These are phyloP conservation scores for Sterna hirundo DNA, from an alignment of 2,113 vertebrate genomes.

Conservation along the genomic window DNA sequence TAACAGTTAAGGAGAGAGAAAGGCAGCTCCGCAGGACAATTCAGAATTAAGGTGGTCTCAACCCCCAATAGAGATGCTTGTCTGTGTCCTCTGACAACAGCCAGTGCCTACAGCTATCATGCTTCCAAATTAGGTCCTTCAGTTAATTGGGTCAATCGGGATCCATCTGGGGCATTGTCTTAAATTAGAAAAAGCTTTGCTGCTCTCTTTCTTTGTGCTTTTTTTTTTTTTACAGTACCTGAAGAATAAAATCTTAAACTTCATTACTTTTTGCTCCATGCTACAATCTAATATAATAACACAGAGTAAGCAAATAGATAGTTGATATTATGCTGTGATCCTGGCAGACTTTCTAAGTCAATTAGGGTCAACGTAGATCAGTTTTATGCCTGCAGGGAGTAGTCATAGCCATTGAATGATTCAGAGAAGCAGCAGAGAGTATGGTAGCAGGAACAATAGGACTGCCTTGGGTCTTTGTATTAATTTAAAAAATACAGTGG, in stretches of 20 bases:
- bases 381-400: neutral
- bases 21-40: neutral
- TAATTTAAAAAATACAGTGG: neutral
- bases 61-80: neutral
- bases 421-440: neutral
- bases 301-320: neutral
- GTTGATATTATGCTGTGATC: neutral
- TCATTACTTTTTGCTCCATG: neutral
- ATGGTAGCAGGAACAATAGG: neutral
- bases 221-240: neutral
- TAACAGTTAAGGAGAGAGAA: neutral
- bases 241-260: neutral
- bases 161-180: neutral
- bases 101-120: neutral
- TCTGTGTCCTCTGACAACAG: neutral
- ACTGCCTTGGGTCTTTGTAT: neutral
- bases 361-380: slow-evolving; percentile 7
- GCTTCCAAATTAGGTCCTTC: neutral
- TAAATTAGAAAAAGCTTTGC: slow-evolving; percentile 2
- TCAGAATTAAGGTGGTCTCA: neutral
- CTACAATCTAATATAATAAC: neutral
- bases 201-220: neutral
- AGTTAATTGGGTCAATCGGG: slow-evolving; percentile 38
- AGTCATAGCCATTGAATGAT: neutral
- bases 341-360: slow-evolving; percentile 9